Base-by-base conservation (phyloP, 2,888 invertebrate species). In the Resseliella maxima region DNA sequence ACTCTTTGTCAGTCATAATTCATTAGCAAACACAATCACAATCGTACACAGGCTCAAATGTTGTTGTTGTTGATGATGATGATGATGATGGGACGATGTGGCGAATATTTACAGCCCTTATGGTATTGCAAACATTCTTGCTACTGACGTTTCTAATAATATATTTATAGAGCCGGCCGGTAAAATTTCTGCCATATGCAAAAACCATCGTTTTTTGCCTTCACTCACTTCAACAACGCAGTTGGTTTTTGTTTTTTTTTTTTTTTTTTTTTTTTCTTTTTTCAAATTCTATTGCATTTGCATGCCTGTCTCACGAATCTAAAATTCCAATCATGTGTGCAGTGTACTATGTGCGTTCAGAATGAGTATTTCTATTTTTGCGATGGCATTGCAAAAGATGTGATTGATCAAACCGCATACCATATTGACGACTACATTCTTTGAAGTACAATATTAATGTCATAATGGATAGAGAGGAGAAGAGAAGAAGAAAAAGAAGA, bases 11-110 rank as follows among this genome's bases (percentile, higher is more conserved):
- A 83, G 38, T 83, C 83, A 83, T 83, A 83, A 83, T 83, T 83
- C 83, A 83, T 83, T 83, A 83, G 83, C 83, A 83, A 83, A 83
- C 38, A 83, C 38, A 83, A 72, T 72, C 72, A 38, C 83, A 83
- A 18, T 36, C 18, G 36, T 38, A 21, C 18, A 81, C 81, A 35
- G 10, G 36, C 35, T 8, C 64, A 18, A 12, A 12, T 21, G 54
- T 5, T 54, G 46, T 50, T 15, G 15, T 1, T 15, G 2, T 27
- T 18, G 8, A 18, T 12, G 81, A 10, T 12, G n/a, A 38, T 36
- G 38, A n/a, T 38, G 83, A n/a, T 1, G 8, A 8, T n/a, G 83
- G 3, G 8, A 3, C 1, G 64, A 64, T 38, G 59, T 59, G 59
- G 24, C 38, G 24, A 38, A 21, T 38, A 38, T 83, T 83, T 83